Evolutionary conservation across 2,113 vertebrate genomes (phyloP).

Genomic region (Lates calcarifer): DNA sequence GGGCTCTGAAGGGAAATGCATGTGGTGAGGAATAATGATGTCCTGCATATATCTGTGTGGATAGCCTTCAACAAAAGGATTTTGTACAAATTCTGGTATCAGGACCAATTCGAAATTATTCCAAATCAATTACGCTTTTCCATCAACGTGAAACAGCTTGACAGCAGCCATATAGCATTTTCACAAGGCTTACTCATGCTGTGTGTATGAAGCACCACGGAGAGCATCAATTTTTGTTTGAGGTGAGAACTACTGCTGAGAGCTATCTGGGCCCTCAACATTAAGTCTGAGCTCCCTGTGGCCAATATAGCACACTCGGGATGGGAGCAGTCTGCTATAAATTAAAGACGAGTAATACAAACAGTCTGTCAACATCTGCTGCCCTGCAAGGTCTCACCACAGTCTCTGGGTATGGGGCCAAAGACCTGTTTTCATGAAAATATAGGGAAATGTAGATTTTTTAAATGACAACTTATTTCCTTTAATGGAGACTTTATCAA

Average conservation of each 20-base stretch:
- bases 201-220: constrained; percentile 25
- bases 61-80: constrained; percentile 61
- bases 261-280: constrained; percentile 58
- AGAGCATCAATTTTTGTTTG: constrained; percentile 42
- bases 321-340: constrained; percentile 62
- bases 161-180: constrained; percentile 47
- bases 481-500: not conserved
- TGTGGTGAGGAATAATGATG: constrained; percentile 76
- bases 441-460: constrained; percentile 31
- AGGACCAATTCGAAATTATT: constrained; percentile 56
- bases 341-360: constrained; percentile 63
- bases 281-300: constrained; percentile 55
- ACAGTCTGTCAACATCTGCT: constrained; percentile 63
- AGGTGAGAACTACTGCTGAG: constrained; percentile 61
- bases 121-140: constrained; percentile 68
- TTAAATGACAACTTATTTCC: constrained; percentile 70
- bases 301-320: constrained; percentile 33
- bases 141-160: constrained; percentile 54
- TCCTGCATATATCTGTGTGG: constrained; percentile 26
- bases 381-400: constrained; percentile 31
- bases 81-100: constrained; percentile 59
- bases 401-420: constrained; percentile 47
- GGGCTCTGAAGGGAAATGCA: constrained; percentile 70
- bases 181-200: constrained; percentile 32
- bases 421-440: constrained; percentile 29